Evolutionary conservation across 2,888 invertebrate genomes (phyloP).

Genomic region (Orthosia cruda): DNA sequence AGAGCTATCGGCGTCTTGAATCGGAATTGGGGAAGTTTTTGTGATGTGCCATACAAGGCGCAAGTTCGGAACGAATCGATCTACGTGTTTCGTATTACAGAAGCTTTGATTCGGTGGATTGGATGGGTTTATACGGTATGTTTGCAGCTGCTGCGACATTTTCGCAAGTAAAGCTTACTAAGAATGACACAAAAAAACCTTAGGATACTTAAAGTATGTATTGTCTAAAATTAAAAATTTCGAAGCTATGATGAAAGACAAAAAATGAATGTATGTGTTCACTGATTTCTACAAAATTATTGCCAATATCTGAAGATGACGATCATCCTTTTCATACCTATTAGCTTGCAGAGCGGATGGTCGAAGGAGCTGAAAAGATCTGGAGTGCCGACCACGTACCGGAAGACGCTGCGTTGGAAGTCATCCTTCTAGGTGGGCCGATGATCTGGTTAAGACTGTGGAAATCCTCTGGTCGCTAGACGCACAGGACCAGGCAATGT

Average conservation of each 20-base stretch:
- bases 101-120: constrained; percentile 77
- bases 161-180: not conserved
- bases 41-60: constrained; percentile 79
- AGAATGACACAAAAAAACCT: not conserved
- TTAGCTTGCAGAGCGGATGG: no score
- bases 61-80: constrained; percentile 87
- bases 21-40: constrained; percentile 81
- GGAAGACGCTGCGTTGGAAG: no score
- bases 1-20: constrained; percentile 71
- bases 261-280: no score
- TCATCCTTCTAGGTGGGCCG: no score
- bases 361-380: no score
- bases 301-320: not conserved
- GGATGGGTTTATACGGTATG: constrained; percentile 60
- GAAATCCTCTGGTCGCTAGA: no score
- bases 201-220: not conserved
- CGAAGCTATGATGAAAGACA: not conserved
- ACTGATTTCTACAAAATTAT: not conserved
- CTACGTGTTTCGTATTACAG: constrained; percentile 88
- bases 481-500: no score
- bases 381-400: no score
- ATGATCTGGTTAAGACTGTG: no score
- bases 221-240: not conserved
- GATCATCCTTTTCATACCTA: no score
- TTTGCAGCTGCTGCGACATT: not conserved